Evolutionary conservation across 2,888 invertebrate genomes (phyloP).

Genomic region (Agrilus cyanescens): DNA sequence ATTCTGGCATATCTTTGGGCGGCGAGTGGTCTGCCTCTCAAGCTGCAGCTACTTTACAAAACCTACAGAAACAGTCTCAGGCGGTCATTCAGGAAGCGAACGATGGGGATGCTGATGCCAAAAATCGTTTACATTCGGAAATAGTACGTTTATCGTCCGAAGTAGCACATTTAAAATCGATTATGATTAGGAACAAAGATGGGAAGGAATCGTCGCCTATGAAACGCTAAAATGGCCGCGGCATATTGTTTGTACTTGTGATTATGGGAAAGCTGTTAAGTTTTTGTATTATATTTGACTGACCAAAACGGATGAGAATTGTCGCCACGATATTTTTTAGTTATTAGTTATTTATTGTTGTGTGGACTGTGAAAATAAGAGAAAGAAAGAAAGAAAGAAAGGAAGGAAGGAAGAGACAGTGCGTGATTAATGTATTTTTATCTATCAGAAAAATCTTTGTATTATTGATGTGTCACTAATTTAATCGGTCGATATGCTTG

Average conservation of each 20-base stretch:
- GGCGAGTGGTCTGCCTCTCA: conserved; percentile 47
- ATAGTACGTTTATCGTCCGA: conserved; percentile 81
- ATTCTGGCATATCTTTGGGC: conserved; percentile 79
- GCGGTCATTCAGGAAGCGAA: conserved; percentile 27
- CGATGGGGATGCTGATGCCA: conserved; percentile 43
- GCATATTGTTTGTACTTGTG: conserved; percentile 7
- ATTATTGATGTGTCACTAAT: not conserved
- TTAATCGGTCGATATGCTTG: conserved; percentile 8
- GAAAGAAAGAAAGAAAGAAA: no score
- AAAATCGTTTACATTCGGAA: conserved; percentile 71
- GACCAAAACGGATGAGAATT: no score
- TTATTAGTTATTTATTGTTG: no score
- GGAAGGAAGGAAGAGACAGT: no score
- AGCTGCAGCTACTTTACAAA: conserved; percentile 30
- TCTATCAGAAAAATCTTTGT: no score
- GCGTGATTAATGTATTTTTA: no score
- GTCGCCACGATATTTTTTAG: no score
- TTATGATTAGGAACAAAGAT: conserved; percentile 52
- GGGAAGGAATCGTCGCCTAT: conserved; percentile 18
- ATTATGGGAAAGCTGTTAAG: conserved; percentile 10
- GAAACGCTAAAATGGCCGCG: conserved; percentile 9
- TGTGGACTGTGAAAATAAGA: no score
- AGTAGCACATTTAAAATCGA: conserved; percentile 78
- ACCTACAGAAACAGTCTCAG: conserved; percentile 31
- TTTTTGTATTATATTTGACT: no score